Evolutionary conservation across 2,888 invertebrate genomes (phyloP).

Genomic region (Nasonia oneida): DNA sequence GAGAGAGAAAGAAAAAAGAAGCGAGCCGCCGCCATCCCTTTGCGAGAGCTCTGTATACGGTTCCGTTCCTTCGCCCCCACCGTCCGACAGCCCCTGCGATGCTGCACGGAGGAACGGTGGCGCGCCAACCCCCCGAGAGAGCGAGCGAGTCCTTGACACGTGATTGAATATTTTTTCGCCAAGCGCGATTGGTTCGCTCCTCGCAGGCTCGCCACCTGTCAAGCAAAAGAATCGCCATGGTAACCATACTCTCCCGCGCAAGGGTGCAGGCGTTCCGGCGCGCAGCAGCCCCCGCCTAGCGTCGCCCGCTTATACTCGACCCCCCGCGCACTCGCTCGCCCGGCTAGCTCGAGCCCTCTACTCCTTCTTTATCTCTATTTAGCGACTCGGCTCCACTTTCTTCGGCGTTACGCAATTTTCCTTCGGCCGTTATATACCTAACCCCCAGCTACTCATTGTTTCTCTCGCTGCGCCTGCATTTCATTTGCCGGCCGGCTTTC

Average conservation of each 20-base stretch:
- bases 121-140: conserved; percentile 52
- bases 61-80: conserved; percentile 58
- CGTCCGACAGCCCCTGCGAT: conserved; percentile 59
- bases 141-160: conserved; percentile 76
- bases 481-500: conserved; percentile 45
- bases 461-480: conserved; percentile 42
- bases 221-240: conserved; percentile 78
- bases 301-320: conserved; percentile 59
- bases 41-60: conserved; percentile 34
- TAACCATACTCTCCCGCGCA: conserved; percentile 67
- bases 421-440: background rate
- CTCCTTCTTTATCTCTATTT: conserved; percentile 55
- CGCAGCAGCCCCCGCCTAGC: conserved; percentile 18
- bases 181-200: conserved; percentile 77
- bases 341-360: background rate
- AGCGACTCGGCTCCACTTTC: conserved; percentile 44
- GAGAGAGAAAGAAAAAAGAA: conserved; percentile 61
- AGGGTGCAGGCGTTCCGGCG: conserved; percentile 64
- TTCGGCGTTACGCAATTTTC: conserved; percentile 57
- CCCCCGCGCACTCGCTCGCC: conserved; percentile 37
- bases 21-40: conserved; percentile 46
- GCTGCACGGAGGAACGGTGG: conserved; percentile 2
- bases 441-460: conserved; percentile 35
- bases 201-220: conserved; percentile 72
- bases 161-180: conserved; percentile 79